Evolutionary conservation across 2,888 invertebrate genomes (phyloP), one percentile per base, ranked within the genome.

Genomic region (Zhuqinia jingwanae): DNA sequence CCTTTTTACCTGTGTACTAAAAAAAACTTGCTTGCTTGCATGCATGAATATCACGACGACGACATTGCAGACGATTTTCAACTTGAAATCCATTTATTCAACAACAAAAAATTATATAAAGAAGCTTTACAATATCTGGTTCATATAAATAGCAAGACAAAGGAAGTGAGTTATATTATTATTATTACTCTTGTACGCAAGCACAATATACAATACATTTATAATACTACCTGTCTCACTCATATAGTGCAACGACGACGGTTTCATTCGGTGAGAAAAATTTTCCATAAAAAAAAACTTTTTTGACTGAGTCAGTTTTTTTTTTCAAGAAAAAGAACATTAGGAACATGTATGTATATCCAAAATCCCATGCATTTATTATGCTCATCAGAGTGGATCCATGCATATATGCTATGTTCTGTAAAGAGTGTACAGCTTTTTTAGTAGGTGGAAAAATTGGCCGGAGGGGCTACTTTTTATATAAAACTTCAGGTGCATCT

Each of bases 361-460:
- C 17, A 47, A 78, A 45, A 42, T 78, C 78, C 84, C 76, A 84
- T 68, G 63, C 73, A 85, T 85, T 85, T 85, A 78, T 73, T 15
- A 47, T 78, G 85, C 42, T 85, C 85, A 85, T 73, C 85, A 78
- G 85, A 58, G 85, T 85, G 85, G 50, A 85, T 78, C 85, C 47
- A 85, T 58, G 70, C 85, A 77, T 84, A 17, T n/a, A n/a, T n/a
- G n/a, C 73, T 8, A 42, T 58, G 73, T 58, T n/a, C n/a, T n/a
- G n/a, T n/a, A n/a, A n/a, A n/a, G n/a, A n/a, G n/a, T n/a, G n/a
- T n/a, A n/a, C n/a, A n/a, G 2, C 27, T 47, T 70, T 76, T 76
- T 76, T 76, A 76, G 83, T 83, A 84, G 77, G 77, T 84, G 84
- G 84, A 84, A 84, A 68, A 70, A 36, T 42, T 53, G 76, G 63